Conservation (phyloP, 2,888 invertebrate species). For the Itoplectis maculator region DNA sequence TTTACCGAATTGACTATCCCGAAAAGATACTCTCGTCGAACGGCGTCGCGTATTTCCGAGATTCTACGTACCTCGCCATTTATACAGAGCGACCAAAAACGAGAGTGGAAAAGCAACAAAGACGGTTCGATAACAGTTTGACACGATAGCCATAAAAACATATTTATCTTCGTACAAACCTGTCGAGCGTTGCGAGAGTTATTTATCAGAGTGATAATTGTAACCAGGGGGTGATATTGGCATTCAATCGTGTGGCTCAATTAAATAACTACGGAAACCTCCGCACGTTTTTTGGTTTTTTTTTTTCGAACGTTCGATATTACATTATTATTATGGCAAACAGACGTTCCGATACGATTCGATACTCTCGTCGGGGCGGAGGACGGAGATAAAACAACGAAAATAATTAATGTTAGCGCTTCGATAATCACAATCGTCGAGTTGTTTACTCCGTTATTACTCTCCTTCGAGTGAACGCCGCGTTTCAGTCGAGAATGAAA, state of each 20-base stretch:
- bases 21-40: no score
- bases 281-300: background rate
- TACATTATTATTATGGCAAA: conserved; percentile 26
- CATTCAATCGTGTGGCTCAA: conserved; percentile 69
- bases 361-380: conserved; percentile 37
- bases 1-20: no score
- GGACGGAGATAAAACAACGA: conserved; percentile 62
- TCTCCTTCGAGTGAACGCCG: background rate
- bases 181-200: conserved; percentile 74
- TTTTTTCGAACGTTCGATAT: background rate
- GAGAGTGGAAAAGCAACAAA: conserved; percentile 28
- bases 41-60: conserved; percentile 3
- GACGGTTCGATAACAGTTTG: conserved; percentile 76
- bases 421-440: conserved; percentile 56
- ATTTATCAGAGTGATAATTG: conserved; percentile 81
- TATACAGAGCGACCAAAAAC: conserved; percentile 66
- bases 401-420: conserved; percentile 60
- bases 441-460: conserved; percentile 54
- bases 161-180: conserved; percentile 70
- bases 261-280: conserved; percentile 41
- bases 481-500: conserved; percentile 25
- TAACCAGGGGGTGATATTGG: conserved; percentile 81
- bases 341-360: conserved; percentile 42
- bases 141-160: conserved; percentile 73
- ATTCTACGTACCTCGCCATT: conserved; percentile 56